Evolutionary conservation across 1,140 invertebrate genomes (phyloP), one percentile per base, ranked within the genome.

Genomic region (Neodiprion pinetum): DNA sequence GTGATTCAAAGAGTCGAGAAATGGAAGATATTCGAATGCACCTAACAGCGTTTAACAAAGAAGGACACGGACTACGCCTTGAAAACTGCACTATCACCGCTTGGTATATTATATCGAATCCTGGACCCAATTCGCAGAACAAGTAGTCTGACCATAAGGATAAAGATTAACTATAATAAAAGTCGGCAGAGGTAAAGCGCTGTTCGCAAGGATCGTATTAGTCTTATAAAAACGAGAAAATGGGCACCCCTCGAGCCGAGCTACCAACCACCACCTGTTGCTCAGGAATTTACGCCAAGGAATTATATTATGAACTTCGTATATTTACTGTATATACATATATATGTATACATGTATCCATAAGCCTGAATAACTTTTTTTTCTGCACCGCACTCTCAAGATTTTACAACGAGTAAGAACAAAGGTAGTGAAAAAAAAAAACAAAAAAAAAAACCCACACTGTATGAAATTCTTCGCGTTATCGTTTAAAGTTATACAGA

Each of bases 211-310:
- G 28, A 40, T 40, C 28, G 28, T 40, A 40, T 40, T 40, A 40
- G 28, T 40, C 28, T 2, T 61, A 14, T 61, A 61, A 61, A 61
- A 61, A 61, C 53, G 11, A 17, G 11, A 12, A 61, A 61, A 61
- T 61, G 53, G 11, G 53, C 53, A 61, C 53, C 53, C 53, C 53
- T 61, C 53, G 53, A 14, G 53, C n/a, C 53, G 53, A 61, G 53
- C 11, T 40, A 17, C 53, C n/a, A 61, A 17, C 53, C 11, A 17
- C 53, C 53, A 61, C 53, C 53, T 61, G 53, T 61, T 61, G 53
- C 53, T 61, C 11, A 61, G 53, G 53, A 61, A 61, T 61, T 61
- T 61, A 61, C 53, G 53, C 9, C 53, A 61, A 61, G 53, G 11
- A 40, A 61, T 61, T 9, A 17, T 9, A 61, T 61, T 40, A 40